These are phyloP conservation scores for Cinara cedri DNA, from an alignment of 2,888 invertebrate species.

Conservation along the genomic window DNA sequence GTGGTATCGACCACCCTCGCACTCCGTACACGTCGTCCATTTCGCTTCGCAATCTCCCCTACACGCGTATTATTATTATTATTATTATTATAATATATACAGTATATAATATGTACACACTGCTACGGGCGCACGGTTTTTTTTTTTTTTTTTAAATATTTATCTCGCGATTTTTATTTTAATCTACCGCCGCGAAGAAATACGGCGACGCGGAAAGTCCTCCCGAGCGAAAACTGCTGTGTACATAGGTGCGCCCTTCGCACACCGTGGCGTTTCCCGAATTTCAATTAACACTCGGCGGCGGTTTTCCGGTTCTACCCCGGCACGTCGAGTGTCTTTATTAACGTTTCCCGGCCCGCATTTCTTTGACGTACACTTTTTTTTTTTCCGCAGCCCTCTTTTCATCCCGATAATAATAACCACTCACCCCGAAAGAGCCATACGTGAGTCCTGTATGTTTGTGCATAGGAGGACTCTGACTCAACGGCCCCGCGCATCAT, in stretches of 20 bases:
- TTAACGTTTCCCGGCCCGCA: background rate
- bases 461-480: no score
- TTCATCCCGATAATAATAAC: background rate
- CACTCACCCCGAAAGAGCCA: no score
- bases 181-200: no score
- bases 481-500: no score
- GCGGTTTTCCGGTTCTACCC: background rate
- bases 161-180: background rate
- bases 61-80: background rate
- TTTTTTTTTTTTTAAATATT: background rate
- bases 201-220: background rate
- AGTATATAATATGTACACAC: no score
- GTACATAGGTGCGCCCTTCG: background rate
- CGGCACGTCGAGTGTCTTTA: slow-evolving; percentile 6
- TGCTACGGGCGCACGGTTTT: no score
- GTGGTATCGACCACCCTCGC: slow-evolving; percentile 28
- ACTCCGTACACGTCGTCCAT: slow-evolving; percentile 2
- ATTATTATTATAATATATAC: no score
- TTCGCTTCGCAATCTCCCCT: background rate
- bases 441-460: no score
- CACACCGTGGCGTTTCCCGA: background rate
- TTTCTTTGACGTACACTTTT: background rate
- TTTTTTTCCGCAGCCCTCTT: background rate
- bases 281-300: slow-evolving; percentile 44
- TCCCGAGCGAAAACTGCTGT: background rate